Base-by-base conservation (phyloP, 2,888 invertebrate genomes). In the Seladonia tumulorum region DNA sequence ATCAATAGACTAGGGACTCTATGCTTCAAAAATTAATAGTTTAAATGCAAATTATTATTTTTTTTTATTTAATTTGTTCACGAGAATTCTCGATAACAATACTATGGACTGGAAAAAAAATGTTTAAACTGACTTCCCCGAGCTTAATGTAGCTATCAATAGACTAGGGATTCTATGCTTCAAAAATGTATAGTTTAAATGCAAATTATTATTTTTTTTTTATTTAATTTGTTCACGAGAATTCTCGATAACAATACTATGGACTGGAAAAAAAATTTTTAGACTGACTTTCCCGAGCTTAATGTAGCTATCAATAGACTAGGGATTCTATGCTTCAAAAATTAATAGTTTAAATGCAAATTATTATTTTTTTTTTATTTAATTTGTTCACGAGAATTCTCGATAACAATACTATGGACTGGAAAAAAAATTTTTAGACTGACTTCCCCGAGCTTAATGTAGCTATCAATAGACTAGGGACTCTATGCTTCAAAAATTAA, bases 21-120 rank as follows among this genome's bases (percentile, higher is more conserved):
- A 53, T 45, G 45, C 45, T 12, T 45, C 12, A 45, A 45, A 45
- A 12, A 14, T 45, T 45, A 45, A 14, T 45, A 45, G 45, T 45
- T 14, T 2, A 45, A 45, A 45, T 47, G n/a, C 10, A n/a, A n/a
- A n/a, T n/a, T n/a, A n/a, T n/a, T n/a, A n/a, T n/a, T n/a, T n/a
- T n/a, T n/a, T n/a, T n/a, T n/a, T 70, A 49, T 80, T 79, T 78
- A 81, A 87, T 79, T 77, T 68, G 39, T 45, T 45, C 29, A 39
- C 57, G 66, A 68, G 71, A 45, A 74, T 35, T n/a, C 68, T 45
- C 42, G 76, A 85, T 79, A 72, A 78, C 71, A 79, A 77, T 12
- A 35, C 5, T 29, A 35, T 35, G 35, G 12, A 2, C 18, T 3
- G 0, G 29, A 16, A 22, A 72, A 72, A 25, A n/a, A 47, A 29